Conservation (phyloP, 2,888 invertebrate genomes). For the Synanthedon tipuliformis region DNA sequence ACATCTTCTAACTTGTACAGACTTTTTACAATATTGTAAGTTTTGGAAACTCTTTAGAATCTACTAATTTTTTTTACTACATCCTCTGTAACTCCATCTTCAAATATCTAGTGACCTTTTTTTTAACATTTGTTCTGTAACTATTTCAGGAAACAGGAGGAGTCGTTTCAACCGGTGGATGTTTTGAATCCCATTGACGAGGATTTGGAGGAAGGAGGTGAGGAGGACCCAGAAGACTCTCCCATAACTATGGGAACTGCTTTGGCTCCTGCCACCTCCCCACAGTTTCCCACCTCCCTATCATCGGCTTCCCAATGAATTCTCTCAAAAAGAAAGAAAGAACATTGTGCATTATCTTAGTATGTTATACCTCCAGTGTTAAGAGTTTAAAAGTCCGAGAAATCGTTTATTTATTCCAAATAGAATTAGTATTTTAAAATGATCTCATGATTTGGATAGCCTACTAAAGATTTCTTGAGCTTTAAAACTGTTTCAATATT, state of each 20-base stretch:
- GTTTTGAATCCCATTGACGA: conserved; percentile 86
- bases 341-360: conserved; percentile 76
- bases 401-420: conserved; percentile 14
- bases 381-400: conserved; percentile 2
- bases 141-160: conserved; percentile 59
- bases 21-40: no score
- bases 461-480: conserved; percentile 22
- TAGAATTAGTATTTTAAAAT: conserved; percentile 15
- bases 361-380: no score
- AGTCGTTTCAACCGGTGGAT: conserved; percentile 74
- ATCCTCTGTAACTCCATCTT: no score
- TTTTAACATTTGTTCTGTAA: no score
- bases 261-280: conserved; percentile 73
- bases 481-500: conserved; percentile 1
- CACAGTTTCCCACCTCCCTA: conserved; percentile 33
- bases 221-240: conserved; percentile 77
- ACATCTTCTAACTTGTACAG: no score
- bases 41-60: no score
- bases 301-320: conserved; percentile 11
- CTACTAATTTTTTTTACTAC: no score
- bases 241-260: conserved; percentile 75
- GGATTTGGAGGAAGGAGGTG: conserved; percentile 77
- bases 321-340: conserved; percentile 73
- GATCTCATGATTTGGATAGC: conserved; percentile 34
- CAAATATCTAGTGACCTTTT: no score